These are phyloP conservation scores for Hypothenemus hampei DNA, from an alignment of 1,140 invertebrate species.

Conservation along the genomic window DNA sequence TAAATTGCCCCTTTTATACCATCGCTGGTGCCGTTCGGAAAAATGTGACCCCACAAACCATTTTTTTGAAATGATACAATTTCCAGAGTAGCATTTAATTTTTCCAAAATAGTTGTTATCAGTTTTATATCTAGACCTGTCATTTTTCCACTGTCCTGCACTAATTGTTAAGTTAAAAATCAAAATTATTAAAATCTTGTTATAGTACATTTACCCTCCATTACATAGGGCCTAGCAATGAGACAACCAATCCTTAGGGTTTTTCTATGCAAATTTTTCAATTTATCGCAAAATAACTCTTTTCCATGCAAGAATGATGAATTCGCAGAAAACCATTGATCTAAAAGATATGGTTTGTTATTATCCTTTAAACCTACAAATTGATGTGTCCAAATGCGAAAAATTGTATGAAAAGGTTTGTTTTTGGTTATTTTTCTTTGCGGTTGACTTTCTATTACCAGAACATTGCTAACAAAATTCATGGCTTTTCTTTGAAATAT, in stretches of 20 bases:
- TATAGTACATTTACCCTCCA: neutral
- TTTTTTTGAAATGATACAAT: neutral
- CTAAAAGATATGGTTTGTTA: neutral
- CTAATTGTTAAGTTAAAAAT: neutral
- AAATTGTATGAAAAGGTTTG: too few species aligned
- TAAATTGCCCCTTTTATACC: constrained; percentile 53
- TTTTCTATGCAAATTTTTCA: neutral
- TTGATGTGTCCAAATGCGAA: constrained; percentile 1
- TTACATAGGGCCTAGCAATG: neutral
- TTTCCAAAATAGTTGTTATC: neutral
- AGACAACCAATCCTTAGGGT: neutral
- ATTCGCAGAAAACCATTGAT: constrained; percentile 4
- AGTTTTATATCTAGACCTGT: neutral
- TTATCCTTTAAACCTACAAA: neutral
- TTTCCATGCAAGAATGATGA: neutral
- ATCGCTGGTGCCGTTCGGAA: constrained; percentile 52
- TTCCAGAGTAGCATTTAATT: constrained; percentile 4
- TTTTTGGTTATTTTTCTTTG: neutral
- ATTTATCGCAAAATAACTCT: neutral
- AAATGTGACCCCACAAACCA: constrained; percentile 54
- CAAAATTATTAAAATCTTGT: neutral
- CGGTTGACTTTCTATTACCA: neutral
- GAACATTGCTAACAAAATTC: neutral
- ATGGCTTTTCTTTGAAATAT: neutral
- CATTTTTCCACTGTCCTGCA: neutral